Evolutionary conservation across 2,113 vertebrate genomes (phyloP), one percentile per base, ranked within the genome.

Genomic region (Athene noctua): DNA sequence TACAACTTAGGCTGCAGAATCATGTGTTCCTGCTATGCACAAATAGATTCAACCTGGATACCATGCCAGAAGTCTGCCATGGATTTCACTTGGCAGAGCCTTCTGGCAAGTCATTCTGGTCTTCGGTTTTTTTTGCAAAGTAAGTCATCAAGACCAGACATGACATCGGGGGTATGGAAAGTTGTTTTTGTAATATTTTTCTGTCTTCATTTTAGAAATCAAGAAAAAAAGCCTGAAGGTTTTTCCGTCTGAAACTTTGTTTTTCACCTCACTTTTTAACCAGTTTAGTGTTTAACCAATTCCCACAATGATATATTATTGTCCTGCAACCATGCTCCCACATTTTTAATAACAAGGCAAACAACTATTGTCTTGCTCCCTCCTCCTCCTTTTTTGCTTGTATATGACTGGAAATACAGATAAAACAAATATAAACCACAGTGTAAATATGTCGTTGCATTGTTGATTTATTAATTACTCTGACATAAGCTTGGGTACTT

Each of bases 151-250:
- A 77, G 63, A 78, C 15, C 47, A 40, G 55, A 66, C 22, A n/a
- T 20, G 32, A 54, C 38, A 88, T 42, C 16, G 26, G 34, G 6
- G 18, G 10, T 21, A 65, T 9, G 25, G 27, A 54, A 92, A 20
- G 46, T 38, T 0, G 0, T 22, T 65, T 73, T 21, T 29, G 5
- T 44, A 40, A 40, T 52, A 11, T 15, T 80, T 79, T 75, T 51
- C 26, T 54, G 12, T 42, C 40, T 73, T 88, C 13, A 32, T 61
- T 73, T 83, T 51, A 78, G 51, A 94, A 94, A 77, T 30, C 9
- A 65, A 55, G 10, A 42, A 67, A 78, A 70, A 91, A 73, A 72
- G 6, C 9, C 30, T 52, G 14, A 58, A 62, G 6, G 4, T 4
- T 77, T 92, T 93, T 49, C 15, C n/a, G 3, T 2, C 36, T 15